A percentile compares a stretch with the other conserved stretches of the same genome.
Conservation (phyloP, 1,140 invertebrate genomes). For the Drosophila subobscura region DNA sequence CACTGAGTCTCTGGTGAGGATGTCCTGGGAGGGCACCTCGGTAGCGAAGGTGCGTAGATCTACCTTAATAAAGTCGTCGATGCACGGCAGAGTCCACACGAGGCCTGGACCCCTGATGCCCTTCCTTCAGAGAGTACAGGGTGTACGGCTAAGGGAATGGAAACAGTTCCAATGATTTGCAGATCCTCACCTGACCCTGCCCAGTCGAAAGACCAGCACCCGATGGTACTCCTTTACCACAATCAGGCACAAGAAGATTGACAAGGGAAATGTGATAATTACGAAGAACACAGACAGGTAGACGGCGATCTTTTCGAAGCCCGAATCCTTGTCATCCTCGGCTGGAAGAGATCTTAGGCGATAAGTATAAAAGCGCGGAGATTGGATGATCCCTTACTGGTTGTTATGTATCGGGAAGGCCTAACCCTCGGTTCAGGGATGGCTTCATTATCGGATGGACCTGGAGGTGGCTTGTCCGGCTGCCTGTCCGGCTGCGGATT, state of each 20-base stretch:
- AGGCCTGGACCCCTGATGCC: constrained; percentile 83
- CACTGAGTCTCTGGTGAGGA: constrained; percentile 90
- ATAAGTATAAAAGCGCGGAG: not conserved
- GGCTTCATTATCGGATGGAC: too few relatives aligned
- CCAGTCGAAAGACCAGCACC: constrained; percentile 93
- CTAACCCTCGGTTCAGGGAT: too few relatives aligned
- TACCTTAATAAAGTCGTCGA: constrained; percentile 89
- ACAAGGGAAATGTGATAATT: constrained; percentile 91
- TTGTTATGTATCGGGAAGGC: constrained; percentile 29
- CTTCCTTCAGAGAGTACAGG: constrained; percentile 9
- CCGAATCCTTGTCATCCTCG: constrained; percentile 18
- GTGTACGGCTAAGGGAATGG: not conserved
- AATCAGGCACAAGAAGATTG: constrained; percentile 91
- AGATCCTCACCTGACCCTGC: constrained; percentile 86
- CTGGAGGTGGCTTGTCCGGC: too few relatives aligned
- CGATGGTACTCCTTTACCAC: constrained; percentile 88
- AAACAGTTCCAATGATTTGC: constrained; percentile 50
- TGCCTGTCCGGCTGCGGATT: too few relatives aligned
- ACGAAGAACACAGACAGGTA: constrained; percentile 89
- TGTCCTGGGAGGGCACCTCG: constrained; percentile 89
- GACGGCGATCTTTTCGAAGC: constrained; percentile 89
- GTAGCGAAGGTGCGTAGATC: constrained; percentile 90
- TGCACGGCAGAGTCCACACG: constrained; percentile 90
- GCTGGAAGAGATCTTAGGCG: constrained; percentile 5
- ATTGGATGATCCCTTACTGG: constrained; percentile 7